phyloP scores from a whole-genome alignment of 2,113 vertebrate genomes.

The Cryptotis parvus region DNA sequence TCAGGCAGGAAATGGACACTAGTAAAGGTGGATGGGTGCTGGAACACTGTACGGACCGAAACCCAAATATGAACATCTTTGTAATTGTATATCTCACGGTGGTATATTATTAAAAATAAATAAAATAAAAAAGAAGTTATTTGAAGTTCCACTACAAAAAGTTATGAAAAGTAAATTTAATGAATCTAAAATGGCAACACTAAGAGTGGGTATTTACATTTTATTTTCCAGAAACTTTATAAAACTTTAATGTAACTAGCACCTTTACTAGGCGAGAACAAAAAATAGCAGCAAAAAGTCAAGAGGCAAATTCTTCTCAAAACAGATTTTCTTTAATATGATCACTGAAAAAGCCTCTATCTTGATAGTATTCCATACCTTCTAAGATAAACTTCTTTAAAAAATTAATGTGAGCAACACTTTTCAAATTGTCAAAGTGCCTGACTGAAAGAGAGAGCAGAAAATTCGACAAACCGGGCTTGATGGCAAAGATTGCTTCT shows the following conservation, averaged over 20 bases:
- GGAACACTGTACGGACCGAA: too few species aligned
- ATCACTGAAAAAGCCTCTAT: neutral
- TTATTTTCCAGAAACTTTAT: neutral
- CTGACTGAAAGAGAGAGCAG: neutral
- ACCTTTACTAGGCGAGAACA: neutral
- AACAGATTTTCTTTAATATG: neutral
- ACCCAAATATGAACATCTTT: too few species aligned
- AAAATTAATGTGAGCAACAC: slow-evolving; percentile 5
- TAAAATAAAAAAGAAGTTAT: too few species aligned
- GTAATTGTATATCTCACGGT: too few species aligned
- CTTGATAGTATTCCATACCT: neutral
- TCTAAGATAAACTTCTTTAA: slow-evolving; percentile 8
- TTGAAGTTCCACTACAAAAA: neutral
- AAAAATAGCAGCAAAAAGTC: neutral
- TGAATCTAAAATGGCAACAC: slow-evolving; percentile 46
- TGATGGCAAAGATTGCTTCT: neutral
- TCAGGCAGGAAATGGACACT: too few species aligned
- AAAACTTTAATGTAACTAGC: neutral
- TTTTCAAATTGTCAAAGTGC: neutral
- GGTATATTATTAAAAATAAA: too few species aligned
- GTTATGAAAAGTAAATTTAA: slow-evolving; percentile 49
- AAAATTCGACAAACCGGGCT: neutral
- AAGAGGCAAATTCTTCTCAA: neutral
- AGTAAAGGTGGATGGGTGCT: too few species aligned
- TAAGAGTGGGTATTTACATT: neutral